Percentiles rank a stretch among this genome's conserved stretches.
Conservation (phyloP, 2,113 vertebrate genomes). For the Eurypyga helias region DNA sequence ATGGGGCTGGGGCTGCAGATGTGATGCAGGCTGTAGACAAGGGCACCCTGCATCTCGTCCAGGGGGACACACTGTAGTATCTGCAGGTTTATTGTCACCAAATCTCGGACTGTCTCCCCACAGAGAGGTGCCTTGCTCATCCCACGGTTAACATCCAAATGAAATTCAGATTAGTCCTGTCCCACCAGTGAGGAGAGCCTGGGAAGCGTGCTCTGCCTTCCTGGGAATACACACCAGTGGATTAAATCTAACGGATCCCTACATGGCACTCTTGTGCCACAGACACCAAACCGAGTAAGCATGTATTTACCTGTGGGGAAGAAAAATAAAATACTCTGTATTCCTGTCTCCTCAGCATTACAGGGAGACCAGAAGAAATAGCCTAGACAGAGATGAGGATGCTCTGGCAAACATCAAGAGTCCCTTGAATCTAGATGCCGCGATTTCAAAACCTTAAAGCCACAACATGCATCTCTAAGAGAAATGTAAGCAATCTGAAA, state of each 20-base stretch:
- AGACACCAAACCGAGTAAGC: background rate
- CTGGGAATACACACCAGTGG: background rate
- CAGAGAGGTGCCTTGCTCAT: background rate
- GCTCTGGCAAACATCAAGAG: background rate
- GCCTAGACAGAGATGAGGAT: background rate
- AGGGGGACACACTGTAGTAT: background rate
- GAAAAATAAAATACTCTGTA: background rate
- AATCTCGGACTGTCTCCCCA: background rate
- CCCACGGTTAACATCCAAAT: conserved; percentile 1
- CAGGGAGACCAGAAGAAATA: background rate
- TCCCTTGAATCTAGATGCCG: background rate
- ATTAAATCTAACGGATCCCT: background rate
- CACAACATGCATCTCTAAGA: background rate
- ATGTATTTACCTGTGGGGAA: background rate
- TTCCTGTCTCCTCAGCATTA: background rate
- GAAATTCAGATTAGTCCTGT: conserved; percentile 47
- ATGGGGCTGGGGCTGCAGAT: background rate
- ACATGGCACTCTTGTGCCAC: background rate
- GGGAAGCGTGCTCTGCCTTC: background rate
- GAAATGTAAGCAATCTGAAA: background rate
- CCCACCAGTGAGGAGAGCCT: conserved; percentile 14
- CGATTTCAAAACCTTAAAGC: background rate
- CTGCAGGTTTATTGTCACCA: conserved; percentile 44
- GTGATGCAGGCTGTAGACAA: background rate
- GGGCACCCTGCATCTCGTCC: background rate